Evolutionary conservation across 1,140 invertebrate species (phyloP), one percentile per base, ranked within the genome.

Genomic region (Apis laboriosa): DNA sequence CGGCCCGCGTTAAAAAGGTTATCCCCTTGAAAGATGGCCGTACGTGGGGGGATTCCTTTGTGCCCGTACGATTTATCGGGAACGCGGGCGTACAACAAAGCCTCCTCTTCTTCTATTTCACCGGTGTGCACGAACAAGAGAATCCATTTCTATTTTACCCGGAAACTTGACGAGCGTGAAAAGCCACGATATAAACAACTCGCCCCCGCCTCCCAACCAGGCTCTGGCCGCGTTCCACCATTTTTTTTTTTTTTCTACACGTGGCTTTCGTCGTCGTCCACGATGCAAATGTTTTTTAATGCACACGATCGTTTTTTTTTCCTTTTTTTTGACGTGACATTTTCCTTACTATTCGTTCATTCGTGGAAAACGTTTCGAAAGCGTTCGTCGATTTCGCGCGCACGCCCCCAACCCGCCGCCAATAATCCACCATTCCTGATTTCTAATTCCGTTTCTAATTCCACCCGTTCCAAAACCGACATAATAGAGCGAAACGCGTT

Each of bases 31-130:
- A 28, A 53, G 49, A 53, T 9, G 56, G 58, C 13, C 12, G 56
- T 58, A 34, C 56, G 19, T 12, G 43, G 17, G 34, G 24, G 66
- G n/a, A 56, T 58, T 58, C 53, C 58, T 80, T 66, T 74, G 53
- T 64, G 11, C 4, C 5, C 4, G 71, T 19, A 21, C 79, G 53
- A 80, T 80, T 80, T 73, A 75, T 80, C 61, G 63, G 28, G 56
- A 15, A 73, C 49, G 43, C n/a, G 55, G 34, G 9, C 5, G 78
- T 19, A 21, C 55, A 74, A 43, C 34, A 74, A 80, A 73, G 78
- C 24, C 56, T 73, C 9, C 21, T 43, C 34, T 7, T 43, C 60
- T 43, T 24, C 60, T 53, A n/a, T 21, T 74, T 21, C 60, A 12
- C 24, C 11, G 28, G 7, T 9, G 8, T 63, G 63, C 51, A 19